Evolutionary conservation across 1,140 invertebrate species (phyloP).

Genomic region (Bombus consobrinus): DNA sequence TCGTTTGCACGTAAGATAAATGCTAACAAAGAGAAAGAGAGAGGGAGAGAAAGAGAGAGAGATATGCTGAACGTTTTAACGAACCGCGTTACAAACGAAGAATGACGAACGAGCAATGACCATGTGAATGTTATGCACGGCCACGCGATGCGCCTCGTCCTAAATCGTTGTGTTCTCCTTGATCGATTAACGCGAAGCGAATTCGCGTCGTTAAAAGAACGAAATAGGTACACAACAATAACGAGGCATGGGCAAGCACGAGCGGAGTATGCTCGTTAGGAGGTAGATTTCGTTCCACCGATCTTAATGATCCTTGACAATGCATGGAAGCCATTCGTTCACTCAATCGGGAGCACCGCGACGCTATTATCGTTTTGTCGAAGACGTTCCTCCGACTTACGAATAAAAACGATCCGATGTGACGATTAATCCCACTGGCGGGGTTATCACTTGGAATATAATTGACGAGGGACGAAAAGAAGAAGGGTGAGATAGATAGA

Average conservation of each 20-base stretch:
- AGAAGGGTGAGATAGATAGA: accelerated
- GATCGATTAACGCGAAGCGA: conserved; percentile 34
- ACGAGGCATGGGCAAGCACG: neutral
- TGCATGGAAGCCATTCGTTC: neutral
- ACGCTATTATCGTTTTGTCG: conserved; percentile 38
- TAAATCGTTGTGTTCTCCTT: conserved; percentile 22
- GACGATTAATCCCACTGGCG: conserved; percentile 42
- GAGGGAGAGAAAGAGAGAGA: neutral
- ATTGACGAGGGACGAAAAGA: no score
- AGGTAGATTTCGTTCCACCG: conserved; percentile 8
- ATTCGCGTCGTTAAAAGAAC: conserved; percentile 29
- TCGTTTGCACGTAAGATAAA: neutral
- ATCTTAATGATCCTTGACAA: conserved; percentile 51
- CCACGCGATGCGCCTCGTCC: neutral
- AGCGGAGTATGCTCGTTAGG: conserved; percentile 45
- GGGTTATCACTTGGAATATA: no score
- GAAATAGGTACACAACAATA: conserved; percentile 4
- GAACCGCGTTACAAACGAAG: neutral
- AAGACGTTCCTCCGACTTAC: conserved; percentile 34
- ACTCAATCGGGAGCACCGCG: conserved; percentile 32
- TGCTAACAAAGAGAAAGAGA: neutral
- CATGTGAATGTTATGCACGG: neutral
- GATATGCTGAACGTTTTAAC: neutral
- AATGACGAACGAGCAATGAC: conserved; percentile 4
- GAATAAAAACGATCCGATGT: conserved; percentile 52